These are phyloP conservation scores for Catamblyrhynchus diadema DNA, from an alignment of 2,797 vertebrate genomes.

Conservation along the genomic window DNA sequence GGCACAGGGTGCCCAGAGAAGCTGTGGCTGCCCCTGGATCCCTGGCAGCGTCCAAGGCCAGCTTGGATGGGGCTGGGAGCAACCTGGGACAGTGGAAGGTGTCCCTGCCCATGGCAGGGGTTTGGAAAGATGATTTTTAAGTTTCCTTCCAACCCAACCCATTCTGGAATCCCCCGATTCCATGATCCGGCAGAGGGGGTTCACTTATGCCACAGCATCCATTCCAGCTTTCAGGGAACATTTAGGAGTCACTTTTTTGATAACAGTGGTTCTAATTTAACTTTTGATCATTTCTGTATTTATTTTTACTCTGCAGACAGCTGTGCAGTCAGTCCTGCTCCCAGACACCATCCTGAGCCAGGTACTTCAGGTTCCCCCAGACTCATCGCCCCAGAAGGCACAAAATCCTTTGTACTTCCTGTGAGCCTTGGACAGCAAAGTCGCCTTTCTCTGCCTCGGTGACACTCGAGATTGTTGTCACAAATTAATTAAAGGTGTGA, in stretches of 20 bases:
- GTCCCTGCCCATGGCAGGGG: neutral
- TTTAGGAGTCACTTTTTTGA: neutral
- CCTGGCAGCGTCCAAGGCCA: neutral
- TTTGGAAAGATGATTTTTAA: neutral
- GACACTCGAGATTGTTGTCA: neutral
- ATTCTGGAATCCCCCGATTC: neutral
- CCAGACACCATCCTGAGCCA: neutral
- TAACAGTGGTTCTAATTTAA: neutral
- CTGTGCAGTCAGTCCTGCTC: neutral
- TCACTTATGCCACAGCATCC: neutral
- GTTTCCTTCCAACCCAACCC: neutral
- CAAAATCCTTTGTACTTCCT: neutral
- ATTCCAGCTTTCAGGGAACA: neutral
- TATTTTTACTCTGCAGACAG: neutral
- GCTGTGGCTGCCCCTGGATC: neutral
- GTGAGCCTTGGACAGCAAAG: neutral
- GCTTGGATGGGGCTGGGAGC: rapidly evolving
- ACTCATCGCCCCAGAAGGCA: neutral
- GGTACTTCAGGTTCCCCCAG: neutral
- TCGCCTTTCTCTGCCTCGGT: neutral
- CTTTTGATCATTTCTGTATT: neutral
- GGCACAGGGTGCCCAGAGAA: neutral
- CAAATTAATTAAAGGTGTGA: slow-evolving; percentile 46
- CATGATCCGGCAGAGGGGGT: neutral
- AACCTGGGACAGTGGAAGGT: rapidly evolving